These are phyloP conservation scores for Megamerina dolium DNA, from an alignment of 2,888 invertebrate species.

Conservation along the genomic window DNA sequence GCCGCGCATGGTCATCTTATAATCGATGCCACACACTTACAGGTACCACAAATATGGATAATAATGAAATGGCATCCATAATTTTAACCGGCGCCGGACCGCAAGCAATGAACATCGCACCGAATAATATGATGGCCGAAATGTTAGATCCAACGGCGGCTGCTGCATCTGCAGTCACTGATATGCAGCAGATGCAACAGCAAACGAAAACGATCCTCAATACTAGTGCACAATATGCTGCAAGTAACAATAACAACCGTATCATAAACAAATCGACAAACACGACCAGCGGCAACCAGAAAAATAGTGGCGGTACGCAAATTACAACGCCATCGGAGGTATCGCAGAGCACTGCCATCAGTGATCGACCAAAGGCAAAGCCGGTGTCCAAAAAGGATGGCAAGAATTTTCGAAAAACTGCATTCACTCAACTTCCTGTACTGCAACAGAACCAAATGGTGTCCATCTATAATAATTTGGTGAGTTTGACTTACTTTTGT, in stretches of 20 bases:
- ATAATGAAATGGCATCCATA: constrained; percentile 13
- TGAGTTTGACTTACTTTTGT: too few species aligned
- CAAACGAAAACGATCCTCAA: constrained; percentile 10
- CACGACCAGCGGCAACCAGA: constrained; percentile 28
- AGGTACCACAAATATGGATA: constrained; percentile 6
- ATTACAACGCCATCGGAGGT: constrained; percentile 50
- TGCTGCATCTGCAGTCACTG: constrained; percentile 19
- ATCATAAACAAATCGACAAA: constrained; percentile 21
- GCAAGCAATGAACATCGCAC: constrained; percentile 11
- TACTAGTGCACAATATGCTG: constrained; percentile 3
- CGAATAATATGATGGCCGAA: constrained; percentile 21
- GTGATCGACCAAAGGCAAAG: constrained; percentile 79
- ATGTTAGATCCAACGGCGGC: constrained; percentile 11
- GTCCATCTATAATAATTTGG: constrained; percentile 48
- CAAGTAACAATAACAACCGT: constrained; percentile 21
- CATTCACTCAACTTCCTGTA: constrained; percentile 41
- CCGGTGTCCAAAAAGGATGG: constrained; percentile 74
- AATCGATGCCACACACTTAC: too few species aligned
- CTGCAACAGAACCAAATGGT: constrained; percentile 49
- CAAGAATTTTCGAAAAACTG: constrained; percentile 63
- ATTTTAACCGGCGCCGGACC: constrained; percentile 8
- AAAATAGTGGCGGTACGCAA: constrained; percentile 29
- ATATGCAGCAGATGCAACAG: constrained; percentile 17
- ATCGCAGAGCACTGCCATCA: constrained; percentile 65
- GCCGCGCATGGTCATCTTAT: too few species aligned